These are phyloP conservation scores for Loripinus fragilis DNA, from an alignment of 2,888 invertebrate genomes.

Conservation along the genomic window DNA sequence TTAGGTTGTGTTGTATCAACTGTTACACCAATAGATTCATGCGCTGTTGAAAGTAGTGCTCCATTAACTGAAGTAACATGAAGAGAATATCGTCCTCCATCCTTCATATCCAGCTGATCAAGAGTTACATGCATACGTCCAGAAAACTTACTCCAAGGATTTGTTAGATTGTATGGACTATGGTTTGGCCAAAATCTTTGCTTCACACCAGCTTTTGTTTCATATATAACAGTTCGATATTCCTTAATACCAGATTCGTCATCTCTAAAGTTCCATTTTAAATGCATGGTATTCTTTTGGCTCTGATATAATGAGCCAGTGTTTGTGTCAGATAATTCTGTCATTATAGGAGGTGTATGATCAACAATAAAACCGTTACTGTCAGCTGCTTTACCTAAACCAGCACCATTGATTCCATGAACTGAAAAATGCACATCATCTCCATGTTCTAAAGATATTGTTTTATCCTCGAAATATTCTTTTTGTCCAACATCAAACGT, in stretches of 20 bases:
- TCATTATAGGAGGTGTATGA: slow-evolving; percentile 58
- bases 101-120: slow-evolving; percentile 37
- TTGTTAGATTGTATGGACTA: slow-evolving; percentile 37
- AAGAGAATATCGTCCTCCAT: slow-evolving; percentile 63
- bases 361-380: slow-evolving; percentile 63
- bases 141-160: slow-evolving; percentile 5
- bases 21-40: slow-evolving; percentile 64
- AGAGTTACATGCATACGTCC: slow-evolving; percentile 32
- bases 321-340: slow-evolving; percentile 32
- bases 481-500: slow-evolving; percentile 36
- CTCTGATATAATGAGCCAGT: slow-evolving; percentile 48
- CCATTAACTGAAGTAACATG: slow-evolving; percentile 68
- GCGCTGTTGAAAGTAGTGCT: slow-evolving; percentile 61
- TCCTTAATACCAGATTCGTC: slow-evolving; percentile 64
- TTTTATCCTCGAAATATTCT: slow-evolving; percentile 47
- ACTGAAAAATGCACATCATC: slow-evolving; percentile 50
- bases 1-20: slow-evolving; percentile 68
- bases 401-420: slow-evolving; percentile 61
- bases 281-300: slow-evolving; percentile 42
- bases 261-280: slow-evolving; percentile 66
- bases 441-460: slow-evolving; percentile 55
- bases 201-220: slow-evolving; percentile 56
- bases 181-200: slow-evolving; percentile 56
- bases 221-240: slow-evolving; percentile 62
- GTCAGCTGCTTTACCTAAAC: slow-evolving; percentile 12